A percentile compares a stretch with the other conserved stretches of the same genome.
These are phyloP conservation scores for Taenioides sp. DNA, from an alignment of 2,797 vertebrate genomes.

Conservation along the genomic window DNA sequence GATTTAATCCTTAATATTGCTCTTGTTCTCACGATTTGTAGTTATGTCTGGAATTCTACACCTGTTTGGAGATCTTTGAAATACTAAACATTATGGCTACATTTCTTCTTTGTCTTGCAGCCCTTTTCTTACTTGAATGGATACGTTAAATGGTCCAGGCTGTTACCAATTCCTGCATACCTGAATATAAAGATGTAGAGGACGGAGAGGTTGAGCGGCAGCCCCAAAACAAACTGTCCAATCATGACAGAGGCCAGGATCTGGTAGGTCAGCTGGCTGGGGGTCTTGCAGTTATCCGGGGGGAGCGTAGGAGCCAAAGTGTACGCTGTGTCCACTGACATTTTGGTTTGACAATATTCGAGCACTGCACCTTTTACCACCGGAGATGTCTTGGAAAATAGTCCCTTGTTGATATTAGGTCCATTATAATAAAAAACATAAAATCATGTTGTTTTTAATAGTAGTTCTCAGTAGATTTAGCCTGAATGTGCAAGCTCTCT, in stretches of 20 bases:
- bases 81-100: no score
- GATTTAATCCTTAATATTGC: neutral
- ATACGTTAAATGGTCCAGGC: neutral
- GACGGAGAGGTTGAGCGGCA: conserved; percentile 72
- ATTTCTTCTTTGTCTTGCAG: neutral
- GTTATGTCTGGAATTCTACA: neutral
- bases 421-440: neutral
- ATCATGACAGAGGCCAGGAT: conserved; percentile 40
- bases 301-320: accelerated
- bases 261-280: neutral
- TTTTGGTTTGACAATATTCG: neutral
- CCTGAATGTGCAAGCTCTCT: neutral
- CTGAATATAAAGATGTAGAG: conserved; percentile 76
- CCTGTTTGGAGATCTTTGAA: neutral
- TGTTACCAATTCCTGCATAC: conserved; percentile 24
- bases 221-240: conserved; percentile 61
- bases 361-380: neutral
- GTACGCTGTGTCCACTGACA: neutral
- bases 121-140: neutral
- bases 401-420: neutral
- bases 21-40: neutral
- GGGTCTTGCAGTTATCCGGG: conserved; percentile 33
- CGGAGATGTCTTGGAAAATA: neutral
- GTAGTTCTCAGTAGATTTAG: neutral
- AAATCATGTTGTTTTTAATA: neutral